Conservation (phyloP, 2,113 vertebrate genomes). For the Catharus bicknelli region DNA sequence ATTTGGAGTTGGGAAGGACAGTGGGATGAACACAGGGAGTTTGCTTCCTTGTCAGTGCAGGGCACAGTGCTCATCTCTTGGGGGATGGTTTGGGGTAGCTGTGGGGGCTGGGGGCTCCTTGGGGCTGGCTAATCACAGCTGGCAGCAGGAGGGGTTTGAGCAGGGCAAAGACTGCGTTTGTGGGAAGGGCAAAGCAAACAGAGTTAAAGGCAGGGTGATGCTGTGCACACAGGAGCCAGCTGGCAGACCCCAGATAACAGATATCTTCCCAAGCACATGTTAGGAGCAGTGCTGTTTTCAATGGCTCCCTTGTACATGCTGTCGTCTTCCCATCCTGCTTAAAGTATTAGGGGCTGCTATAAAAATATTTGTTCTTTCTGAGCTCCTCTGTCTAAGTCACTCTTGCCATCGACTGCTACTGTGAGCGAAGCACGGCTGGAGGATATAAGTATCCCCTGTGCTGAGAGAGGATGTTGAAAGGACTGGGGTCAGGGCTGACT, state of each 20-base stretch:
- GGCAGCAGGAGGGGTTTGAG: background rate
- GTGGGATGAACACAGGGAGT: background rate
- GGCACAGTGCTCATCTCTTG: background rate
- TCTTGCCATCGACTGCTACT: background rate
- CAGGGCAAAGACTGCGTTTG: background rate
- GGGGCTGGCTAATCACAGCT: background rate
- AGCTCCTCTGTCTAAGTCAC: background rate
- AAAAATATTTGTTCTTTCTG: conserved; percentile 37
- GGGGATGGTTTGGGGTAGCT: background rate
- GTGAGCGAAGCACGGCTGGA: background rate
- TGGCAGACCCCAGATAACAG: conserved; percentile 56
- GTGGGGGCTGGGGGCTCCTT: background rate
- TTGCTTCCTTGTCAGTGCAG: background rate
- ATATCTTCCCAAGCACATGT: conserved; percentile 45
- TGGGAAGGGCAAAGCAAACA: background rate
- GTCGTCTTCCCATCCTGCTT: background rate
- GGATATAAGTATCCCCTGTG: background rate
- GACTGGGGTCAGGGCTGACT: conserved; percentile 39
- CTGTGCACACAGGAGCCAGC: conserved; percentile 36
- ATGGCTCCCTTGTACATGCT: conserved; percentile 1
- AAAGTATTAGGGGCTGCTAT: background rate
- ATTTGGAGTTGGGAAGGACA: background rate
- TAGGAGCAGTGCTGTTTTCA: conserved; percentile 28
- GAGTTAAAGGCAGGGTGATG: conserved; percentile 11
- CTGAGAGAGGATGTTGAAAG: conserved; percentile 18